Percentiles rank a stretch among this genome's conserved stretches.
phyloP scores from a whole-genome alignment of 2,113 vertebrate species.

The Oceanites oceanicus region DNA sequence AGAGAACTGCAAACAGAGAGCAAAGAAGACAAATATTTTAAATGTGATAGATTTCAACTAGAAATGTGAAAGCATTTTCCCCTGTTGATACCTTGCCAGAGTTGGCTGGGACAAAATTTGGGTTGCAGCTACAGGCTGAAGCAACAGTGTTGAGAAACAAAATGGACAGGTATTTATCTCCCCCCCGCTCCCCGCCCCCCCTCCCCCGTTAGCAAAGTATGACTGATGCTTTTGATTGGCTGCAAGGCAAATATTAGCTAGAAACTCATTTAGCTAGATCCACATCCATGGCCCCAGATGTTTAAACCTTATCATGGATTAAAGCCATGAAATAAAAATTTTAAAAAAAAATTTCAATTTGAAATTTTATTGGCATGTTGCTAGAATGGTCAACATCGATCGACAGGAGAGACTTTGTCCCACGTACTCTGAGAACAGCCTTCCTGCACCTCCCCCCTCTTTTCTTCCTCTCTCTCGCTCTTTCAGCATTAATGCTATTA shows the following conservation, averaged over 20 bases:
- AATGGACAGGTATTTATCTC: background rate
- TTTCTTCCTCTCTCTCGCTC: background rate
- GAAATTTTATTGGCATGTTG: conserved; percentile 83
- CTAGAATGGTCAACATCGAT: conserved; percentile 75
- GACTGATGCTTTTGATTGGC: conserved; percentile 44
- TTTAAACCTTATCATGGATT: conserved; percentile 79
- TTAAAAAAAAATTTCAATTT: conserved; percentile 78
- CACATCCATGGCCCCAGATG: conserved; percentile 64
- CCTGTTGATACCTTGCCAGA: background rate
- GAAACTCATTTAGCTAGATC: conserved; percentile 65
- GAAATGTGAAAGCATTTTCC: background rate
- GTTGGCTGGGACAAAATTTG: background rate
- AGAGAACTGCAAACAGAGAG: background rate
- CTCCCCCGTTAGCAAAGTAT: conserved; percentile 2
- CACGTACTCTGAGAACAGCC: conserved; percentile 62
- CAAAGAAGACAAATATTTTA: background rate
- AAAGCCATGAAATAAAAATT: conserved; percentile 82
- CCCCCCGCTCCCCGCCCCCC: too few species aligned
- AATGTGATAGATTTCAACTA: background rate
- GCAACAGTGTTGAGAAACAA: conserved; percentile 22
- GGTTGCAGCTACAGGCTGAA: background rate
- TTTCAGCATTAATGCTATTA: conserved; percentile 49
- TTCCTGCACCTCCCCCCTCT: conserved; percentile 34
- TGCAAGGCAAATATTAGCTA: conserved; percentile 55
- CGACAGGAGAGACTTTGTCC: conserved; percentile 71